Evolutionary conservation across 2,888 invertebrate species (phyloP).

Genomic region (Polietes domitor): DNA sequence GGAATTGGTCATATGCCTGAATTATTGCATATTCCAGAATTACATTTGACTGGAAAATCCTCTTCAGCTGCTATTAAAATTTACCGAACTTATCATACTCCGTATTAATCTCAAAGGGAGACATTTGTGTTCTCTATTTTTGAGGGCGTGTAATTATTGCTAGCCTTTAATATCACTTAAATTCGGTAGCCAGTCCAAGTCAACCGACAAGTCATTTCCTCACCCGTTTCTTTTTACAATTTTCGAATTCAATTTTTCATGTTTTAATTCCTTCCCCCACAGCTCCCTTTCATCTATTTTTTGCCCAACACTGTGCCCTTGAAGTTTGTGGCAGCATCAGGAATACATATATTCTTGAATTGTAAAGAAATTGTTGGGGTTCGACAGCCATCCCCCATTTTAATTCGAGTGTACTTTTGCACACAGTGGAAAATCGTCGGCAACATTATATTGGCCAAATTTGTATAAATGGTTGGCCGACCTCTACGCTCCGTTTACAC

Average conservation of each 20-base stretch:
- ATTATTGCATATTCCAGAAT: too few relatives aligned
- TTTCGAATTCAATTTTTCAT: background rate
- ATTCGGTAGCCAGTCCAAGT: slow-evolving; percentile 42
- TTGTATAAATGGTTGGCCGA: slow-evolving; percentile 42
- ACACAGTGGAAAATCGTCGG: background rate
- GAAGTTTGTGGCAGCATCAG: background rate
- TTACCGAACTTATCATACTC: too few relatives aligned
- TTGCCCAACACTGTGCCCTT: background rate
- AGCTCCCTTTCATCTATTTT: too few relatives aligned
- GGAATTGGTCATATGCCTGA: too few relatives aligned
- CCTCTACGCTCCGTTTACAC: background rate
- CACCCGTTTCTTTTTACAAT: background rate
- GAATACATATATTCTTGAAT: background rate
- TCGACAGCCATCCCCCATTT: too few relatives aligned
- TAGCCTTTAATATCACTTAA: slow-evolving; percentile 56
- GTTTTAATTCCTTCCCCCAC: background rate
- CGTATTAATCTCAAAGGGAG: too few relatives aligned
- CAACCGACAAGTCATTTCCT: slow-evolving; percentile 3
- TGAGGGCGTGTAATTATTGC: background rate
- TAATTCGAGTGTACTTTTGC: slow-evolving; percentile 42
- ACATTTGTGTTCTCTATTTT: background rate
- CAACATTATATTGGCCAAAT: slow-evolving; percentile 55
- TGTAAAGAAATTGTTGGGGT: background rate
- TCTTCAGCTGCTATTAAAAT: too few relatives aligned
- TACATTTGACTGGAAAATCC: too few relatives aligned